These are phyloP conservation scores for Beris chalybata DNA, from an alignment of 2,888 invertebrate genomes.

Conservation along the genomic window DNA sequence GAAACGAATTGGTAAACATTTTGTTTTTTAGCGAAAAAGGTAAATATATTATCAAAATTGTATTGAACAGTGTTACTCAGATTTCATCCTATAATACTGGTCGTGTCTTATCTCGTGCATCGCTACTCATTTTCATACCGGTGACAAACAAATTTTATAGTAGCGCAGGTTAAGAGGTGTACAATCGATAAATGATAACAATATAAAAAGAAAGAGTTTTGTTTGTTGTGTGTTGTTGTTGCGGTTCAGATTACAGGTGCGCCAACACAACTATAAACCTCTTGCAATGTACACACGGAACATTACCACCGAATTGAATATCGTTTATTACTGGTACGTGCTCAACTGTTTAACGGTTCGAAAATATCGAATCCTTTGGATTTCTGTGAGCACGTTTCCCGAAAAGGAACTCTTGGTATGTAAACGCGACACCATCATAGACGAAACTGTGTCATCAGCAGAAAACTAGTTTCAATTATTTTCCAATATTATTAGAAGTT, in stretches of 20 bases:
- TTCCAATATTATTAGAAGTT: no score
- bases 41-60: no score
- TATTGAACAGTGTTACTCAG: no score
- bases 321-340: slow-evolving; percentile 32
- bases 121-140: neutral
- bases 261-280: neutral
- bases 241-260: neutral
- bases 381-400: no score
- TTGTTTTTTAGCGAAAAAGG: no score
- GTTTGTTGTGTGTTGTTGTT: neutral
- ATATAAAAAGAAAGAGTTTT: neutral
- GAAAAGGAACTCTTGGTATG: no score
- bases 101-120: slow-evolving; percentile 14
- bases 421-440: no score
- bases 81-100: neutral
- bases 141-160: neutral
- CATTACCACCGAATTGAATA: slow-evolving; percentile 28
- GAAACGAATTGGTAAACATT: no score
- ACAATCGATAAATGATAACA: neutral
- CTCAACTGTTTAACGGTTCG: neutral
- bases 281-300: slow-evolving; percentile 1
- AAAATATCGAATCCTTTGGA: no score
- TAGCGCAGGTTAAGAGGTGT: neutral
- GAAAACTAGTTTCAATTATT: no score
- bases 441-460: no score